These are phyloP conservation scores for Jaculus jaculus DNA, from an alignment of 2,113 vertebrate species.

Conservation along the genomic window DNA sequence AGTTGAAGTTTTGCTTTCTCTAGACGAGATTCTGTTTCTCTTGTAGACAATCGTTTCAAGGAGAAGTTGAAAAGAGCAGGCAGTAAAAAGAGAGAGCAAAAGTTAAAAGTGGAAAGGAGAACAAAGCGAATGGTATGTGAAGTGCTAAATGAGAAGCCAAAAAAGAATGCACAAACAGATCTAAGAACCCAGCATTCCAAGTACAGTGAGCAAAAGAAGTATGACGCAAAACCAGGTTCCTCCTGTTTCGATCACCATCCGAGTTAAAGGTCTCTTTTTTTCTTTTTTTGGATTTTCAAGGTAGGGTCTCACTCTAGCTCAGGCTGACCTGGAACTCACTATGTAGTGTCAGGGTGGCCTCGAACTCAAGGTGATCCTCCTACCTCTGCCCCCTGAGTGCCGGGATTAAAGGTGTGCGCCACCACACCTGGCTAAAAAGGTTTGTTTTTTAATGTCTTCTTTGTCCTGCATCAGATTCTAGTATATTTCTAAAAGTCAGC, in stretches of 20 bases:
- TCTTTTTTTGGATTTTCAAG: too few relatives aligned
- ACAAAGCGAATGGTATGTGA: conserved; percentile 7
- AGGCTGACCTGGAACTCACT: too few relatives aligned
- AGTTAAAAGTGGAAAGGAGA: neutral
- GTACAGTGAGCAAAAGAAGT: conserved; percentile 42
- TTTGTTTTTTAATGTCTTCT: conserved; percentile 42
- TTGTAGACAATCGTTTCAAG: conserved; percentile 55
- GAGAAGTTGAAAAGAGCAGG: conserved; percentile 29
- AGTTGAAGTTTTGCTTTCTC: conserved; percentile 70
- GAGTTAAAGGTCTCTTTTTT: conserved; percentile 14
- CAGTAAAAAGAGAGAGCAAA: conserved; percentile 32
- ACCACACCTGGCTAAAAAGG: too few relatives aligned
- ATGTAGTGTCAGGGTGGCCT: too few relatives aligned
- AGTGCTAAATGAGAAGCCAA: conserved; percentile 38
- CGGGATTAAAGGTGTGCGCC: too few relatives aligned
- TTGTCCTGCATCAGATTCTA: conserved; percentile 34
- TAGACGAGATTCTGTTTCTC: conserved; percentile 69
- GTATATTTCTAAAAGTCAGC: neutral
- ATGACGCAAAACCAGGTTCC: conserved; percentile 28
- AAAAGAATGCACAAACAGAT: conserved; percentile 9
- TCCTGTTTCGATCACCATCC: conserved; percentile 8
- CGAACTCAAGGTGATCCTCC: too few relatives aligned
- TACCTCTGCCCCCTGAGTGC: too few relatives aligned
- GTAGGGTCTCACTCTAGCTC: too few relatives aligned
- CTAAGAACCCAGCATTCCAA: conserved; percentile 17